These are phyloP conservation scores for Macquaria australasica DNA, from an alignment of 2,113 vertebrate genomes.

Conservation along the genomic window DNA sequence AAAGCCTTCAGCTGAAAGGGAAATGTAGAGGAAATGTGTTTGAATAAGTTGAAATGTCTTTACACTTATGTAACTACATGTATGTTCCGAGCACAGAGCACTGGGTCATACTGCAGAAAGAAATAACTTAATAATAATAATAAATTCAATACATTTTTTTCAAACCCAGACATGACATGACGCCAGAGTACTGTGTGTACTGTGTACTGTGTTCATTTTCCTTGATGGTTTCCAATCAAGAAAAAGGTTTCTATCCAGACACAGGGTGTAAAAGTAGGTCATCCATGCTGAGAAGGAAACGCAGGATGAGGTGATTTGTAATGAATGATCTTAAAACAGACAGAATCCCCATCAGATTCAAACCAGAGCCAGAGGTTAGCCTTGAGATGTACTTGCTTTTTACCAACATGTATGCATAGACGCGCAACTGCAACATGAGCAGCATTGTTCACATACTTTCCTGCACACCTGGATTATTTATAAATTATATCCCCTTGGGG, in stretches of 20 bases:
- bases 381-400: not conserved
- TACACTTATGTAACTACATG: not conserved
- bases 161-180: not conserved
- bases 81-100: not conserved
- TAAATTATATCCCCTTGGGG: too few relatives aligned
- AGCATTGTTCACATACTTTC: not conserved
- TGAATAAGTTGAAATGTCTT: not conserved
- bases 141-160: not conserved
- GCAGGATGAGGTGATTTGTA: not conserved
- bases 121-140: not conserved
- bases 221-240: not conserved
- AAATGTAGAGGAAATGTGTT: not conserved
- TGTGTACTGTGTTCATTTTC: not conserved
- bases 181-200: too few relatives aligned
- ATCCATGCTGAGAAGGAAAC: constrained; percentile 21
- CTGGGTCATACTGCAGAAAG: too few relatives aligned
- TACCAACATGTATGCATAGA: not conserved
- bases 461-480: too few relatives aligned
- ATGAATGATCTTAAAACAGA: constrained; percentile 4
- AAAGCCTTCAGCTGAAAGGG: constrained; percentile 12
- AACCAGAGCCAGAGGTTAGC: not conserved
- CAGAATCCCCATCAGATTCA: not conserved
- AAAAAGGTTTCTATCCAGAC: not conserved
- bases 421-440: not conserved
- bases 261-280: constrained; percentile 4